A percentile compares a stretch with the other conserved stretches of the same genome.
Conservation (phyloP, 2,113 vertebrate genomes). For the Heteronetta atricapilla region DNA sequence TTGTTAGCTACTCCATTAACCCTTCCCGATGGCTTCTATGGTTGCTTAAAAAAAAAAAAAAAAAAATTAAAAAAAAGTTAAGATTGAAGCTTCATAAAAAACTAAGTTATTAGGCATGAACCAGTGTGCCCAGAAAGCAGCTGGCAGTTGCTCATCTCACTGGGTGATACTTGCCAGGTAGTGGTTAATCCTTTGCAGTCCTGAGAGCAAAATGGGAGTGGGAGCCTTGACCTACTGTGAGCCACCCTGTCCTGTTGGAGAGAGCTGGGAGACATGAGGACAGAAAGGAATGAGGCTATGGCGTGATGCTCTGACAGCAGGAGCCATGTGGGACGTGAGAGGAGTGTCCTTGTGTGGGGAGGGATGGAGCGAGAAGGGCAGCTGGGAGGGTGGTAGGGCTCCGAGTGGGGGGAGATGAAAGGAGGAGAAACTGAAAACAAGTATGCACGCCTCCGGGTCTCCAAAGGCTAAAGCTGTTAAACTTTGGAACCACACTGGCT, state of each 20-base stretch:
- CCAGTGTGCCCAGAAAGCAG: background rate
- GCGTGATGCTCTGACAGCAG: background rate
- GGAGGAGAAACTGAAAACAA: conserved; percentile 64
- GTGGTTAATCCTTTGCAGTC: background rate
- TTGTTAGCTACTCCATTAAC: background rate
- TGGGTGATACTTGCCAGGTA: background rate
- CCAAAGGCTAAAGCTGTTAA: conserved; percentile 72
- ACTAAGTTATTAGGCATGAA: background rate
- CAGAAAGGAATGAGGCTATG: background rate
- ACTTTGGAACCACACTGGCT: conserved; percentile 55
- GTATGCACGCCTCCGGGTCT: conserved; percentile 67
- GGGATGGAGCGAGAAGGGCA: conserved; percentile 3
- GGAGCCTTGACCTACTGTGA: background rate
- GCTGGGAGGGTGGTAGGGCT: conserved; percentile 36
- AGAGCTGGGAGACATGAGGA: rapidly evolving
- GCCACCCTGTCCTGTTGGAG: background rate
- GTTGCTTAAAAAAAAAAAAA: background rate
- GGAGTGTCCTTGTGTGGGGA: conserved; percentile 20
- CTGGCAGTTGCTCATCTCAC: background rate
- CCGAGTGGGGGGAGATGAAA: conserved; percentile 62
- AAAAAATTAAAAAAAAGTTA: background rate
- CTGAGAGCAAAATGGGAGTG: background rate
- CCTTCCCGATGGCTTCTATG: background rate
- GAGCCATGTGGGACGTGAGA: background rate
- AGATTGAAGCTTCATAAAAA: background rate